Evolutionary conservation across 2,113 vertebrate species (phyloP), one percentile per base, ranked within the genome.

Genomic region (Indri indri): DNA sequence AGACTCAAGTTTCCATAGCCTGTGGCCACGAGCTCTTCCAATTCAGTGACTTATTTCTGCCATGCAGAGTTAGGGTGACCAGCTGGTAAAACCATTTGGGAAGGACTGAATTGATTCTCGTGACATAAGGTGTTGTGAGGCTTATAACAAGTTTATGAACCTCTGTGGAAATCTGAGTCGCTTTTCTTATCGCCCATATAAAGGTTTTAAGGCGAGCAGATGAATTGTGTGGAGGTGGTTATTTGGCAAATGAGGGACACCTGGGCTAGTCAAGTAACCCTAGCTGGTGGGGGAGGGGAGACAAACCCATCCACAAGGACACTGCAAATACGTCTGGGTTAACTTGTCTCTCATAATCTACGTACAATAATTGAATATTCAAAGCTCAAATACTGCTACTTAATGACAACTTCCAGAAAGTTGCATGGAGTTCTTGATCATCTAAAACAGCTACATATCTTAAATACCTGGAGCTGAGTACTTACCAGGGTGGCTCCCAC

Each of bases 41-140:
- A 65, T 12, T 0, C 59, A 66, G 81, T 98, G 98, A 98, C 97
- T 99, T 98, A 98, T 98, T 98, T 97, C 97, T 98, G 96, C 97
- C 96, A 94, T 92, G 97, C 94, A 98, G 97, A 98, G 97, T 97
- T 94, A 80, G 84, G 95, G 92, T 76, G 94, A 98, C 96, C 98
- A 98, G 98, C 98, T 99, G 98, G 97, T 98, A 98, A 98, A 98
- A 97, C 95, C 96, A 98, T 98, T 97, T 95, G 63, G 86, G 97
- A 95, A 97, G 42, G 94, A 73, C 98, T 96, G 97, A 73, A 97
- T 92, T 88, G 83, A 97, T 97, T 98, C 97, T 98, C 94, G 92
- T 98, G 97, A 91, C 97, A 94, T 25, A 23, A 95, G 92, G 97
- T 98, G 90, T 94, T 68, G 1, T 87, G 97, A 97, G 97, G 96